Conservation (phyloP, 64 coral and sea anemone species). For the Trachythela sp. region DNA sequence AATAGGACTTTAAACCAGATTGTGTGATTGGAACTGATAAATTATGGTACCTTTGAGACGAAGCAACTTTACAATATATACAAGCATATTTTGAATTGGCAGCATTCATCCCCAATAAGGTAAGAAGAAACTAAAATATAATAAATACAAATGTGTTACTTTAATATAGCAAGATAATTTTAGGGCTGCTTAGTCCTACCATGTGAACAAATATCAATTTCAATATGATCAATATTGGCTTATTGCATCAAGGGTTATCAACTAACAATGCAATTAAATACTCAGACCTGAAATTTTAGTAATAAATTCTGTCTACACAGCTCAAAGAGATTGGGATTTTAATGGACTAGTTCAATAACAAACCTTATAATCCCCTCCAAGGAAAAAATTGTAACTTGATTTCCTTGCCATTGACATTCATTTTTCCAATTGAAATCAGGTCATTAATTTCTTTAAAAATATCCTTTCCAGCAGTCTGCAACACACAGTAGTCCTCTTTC, state of each 20-base stretch:
- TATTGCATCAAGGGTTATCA: no score
- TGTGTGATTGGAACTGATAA: not conserved
- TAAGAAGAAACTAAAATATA: slow-evolving; percentile 39
- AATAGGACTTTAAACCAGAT: not conserved
- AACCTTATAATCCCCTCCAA: slow-evolving; percentile 61
- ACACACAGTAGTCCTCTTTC: slow-evolving; percentile 4
- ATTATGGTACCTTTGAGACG: slow-evolving; percentile 51
- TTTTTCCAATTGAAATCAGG: slow-evolving; percentile 21
- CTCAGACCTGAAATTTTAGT: no score
- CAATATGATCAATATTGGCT: no score
- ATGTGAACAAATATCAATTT: not conserved
- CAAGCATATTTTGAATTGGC: slow-evolving; percentile 52
- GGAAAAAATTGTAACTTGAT: slow-evolving; percentile 43
- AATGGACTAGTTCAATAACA: not conserved
- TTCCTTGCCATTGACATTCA: slow-evolving; percentile 27
- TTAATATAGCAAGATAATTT: not conserved
- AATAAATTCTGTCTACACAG: no score
- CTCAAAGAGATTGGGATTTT: no score
- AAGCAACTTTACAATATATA: slow-evolving; percentile 50
- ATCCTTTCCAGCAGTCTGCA: slow-evolving; percentile 30
- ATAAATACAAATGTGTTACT: slow-evolving; percentile 19
- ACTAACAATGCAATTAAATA: no score
- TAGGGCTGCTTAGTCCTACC: slow-evolving; percentile 19
- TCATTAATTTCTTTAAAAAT: slow-evolving; percentile 47
- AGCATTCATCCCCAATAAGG: slow-evolving; percentile 47